Evolutionary conservation across 2,113 vertebrate genomes (phyloP), one percentile per base, ranked within the genome.

Genomic region (Verasper variegatus): DNA sequence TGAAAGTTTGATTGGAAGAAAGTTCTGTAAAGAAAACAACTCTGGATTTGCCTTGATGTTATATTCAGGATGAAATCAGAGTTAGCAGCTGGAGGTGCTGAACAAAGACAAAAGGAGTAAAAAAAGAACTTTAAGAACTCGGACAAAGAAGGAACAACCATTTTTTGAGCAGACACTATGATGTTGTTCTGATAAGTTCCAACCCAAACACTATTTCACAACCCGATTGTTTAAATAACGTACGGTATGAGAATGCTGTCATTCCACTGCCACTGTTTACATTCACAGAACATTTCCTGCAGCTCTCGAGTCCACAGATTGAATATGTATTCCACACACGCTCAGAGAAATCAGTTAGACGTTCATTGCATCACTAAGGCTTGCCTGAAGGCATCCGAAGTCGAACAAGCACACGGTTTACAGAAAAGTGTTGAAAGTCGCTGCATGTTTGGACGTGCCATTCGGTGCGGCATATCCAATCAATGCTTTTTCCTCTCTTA

Each of bases 271-370:
- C 7, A 1, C 12, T 69, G 8, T 31, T 51, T 54, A 11, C n/a
- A 10, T 35, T 11, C 31, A 26, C 13, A 8, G 6, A 40, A 21
- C 20, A 23, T 68, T 40, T 70, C 60, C 66, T 42, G 24, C 15
- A 17, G 68, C 59, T 54, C 55, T 31, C 0, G 35, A 17, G 10
- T 68, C 60, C 55, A 63, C 8, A 6, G 51, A n/a, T 52, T 5
- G 20, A 52, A 52, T 8, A 52, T n/a, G 13, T 52, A 52, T 52
- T 52, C 20, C 51, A 14, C 8, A n/a, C 18, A n/a, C 4, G 20
- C 51, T 52, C 21, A 45, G 14, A 62, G 9, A 55, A 10, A 74
- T 77, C 27, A 31, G 4, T 76, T 68, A 24, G 4, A 68, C 21
- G 70, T 49, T 57, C 31, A 68, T 13, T 68, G 59, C 14, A 0